Evolutionary conservation across 2,113 vertebrate species (phyloP).

Genomic region (Coptodon bakossiorum): DNA sequence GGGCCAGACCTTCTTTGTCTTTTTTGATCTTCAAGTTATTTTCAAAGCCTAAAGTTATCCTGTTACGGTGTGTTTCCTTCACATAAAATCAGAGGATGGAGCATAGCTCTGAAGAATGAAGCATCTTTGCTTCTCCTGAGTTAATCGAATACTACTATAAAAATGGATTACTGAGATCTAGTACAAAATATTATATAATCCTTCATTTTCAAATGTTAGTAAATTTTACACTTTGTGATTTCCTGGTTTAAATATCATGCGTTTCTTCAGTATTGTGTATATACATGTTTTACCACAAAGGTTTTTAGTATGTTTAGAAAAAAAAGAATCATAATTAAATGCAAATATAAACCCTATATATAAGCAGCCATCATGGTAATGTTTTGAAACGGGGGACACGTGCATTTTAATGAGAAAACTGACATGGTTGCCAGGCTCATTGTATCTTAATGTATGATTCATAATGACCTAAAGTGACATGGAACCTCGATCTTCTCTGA

Average conservation of each 20-base stretch:
- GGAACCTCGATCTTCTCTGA: constrained; percentile 60
- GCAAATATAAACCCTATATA: not conserved
- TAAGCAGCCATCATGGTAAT: not conserved
- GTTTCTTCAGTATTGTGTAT: not conserved
- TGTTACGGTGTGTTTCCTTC: not conserved
- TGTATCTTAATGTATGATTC: constrained; percentile 57
- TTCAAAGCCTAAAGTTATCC: not conserved
- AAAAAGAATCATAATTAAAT: not conserved
- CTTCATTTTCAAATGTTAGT: not conserved
- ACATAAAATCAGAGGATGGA: not conserved
- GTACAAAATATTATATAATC: not conserved
- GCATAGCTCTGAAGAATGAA: not conserved
- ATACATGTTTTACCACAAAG: not conserved
- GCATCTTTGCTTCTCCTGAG: not conserved
- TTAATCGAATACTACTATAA: not conserved
- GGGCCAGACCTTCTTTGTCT: not conserved
- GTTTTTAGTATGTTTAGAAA: not conserved
- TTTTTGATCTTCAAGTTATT: not conserved
- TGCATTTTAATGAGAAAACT: constrained; percentile 41
- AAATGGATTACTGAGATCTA: not conserved
- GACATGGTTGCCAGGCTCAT: constrained; percentile 20
- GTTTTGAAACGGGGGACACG: not conserved
- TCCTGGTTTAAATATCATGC: not conserved
- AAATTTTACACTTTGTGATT: not conserved
- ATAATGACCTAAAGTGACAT: constrained; percentile 47